Percentiles rank a stretch among this genome's conserved stretches.
Evolutionary conservation across 1,140 invertebrate species (phyloP).

Genomic region (Ostrea edulis): DNA sequence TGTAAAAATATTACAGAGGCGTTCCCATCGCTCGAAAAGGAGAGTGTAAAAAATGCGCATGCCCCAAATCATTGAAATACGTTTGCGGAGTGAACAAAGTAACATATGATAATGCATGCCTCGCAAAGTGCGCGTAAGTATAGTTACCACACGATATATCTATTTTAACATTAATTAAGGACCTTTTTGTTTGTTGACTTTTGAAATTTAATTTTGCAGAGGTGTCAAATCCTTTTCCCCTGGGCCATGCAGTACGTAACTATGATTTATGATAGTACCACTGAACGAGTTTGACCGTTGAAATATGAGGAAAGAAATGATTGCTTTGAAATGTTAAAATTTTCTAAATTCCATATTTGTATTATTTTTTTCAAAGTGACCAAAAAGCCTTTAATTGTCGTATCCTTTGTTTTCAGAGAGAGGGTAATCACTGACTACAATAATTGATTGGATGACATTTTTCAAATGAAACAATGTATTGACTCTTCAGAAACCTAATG

Average conservation of each 20-base stretch:
- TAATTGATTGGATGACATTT: too few species aligned
- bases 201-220: not conserved
- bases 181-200: too few species aligned
- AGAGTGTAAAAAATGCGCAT: conserved; percentile 21
- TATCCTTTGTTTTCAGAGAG: not conserved
- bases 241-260: conserved; percentile 17
- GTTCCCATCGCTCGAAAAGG: not conserved
- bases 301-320: not conserved
- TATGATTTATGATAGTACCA: not conserved
- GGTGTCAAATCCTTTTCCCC: not conserved
- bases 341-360: not conserved
- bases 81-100: conserved; percentile 50
- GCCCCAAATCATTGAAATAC: conserved; percentile 18
- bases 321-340: not conserved
- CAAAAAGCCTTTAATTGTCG: not conserved
- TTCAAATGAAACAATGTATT: too few species aligned
- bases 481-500: too few species aligned
- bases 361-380: not conserved
- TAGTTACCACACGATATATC: not conserved
- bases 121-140: conserved; percentile 44
- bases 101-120: conserved; percentile 47
- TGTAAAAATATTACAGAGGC: not conserved
- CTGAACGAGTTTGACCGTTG: not conserved
- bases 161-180: not conserved
- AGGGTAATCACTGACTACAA: not conserved